phyloP scores from a whole-genome alignment of 2,888 invertebrate genomes.

The Liposcelis brunnea region DNA sequence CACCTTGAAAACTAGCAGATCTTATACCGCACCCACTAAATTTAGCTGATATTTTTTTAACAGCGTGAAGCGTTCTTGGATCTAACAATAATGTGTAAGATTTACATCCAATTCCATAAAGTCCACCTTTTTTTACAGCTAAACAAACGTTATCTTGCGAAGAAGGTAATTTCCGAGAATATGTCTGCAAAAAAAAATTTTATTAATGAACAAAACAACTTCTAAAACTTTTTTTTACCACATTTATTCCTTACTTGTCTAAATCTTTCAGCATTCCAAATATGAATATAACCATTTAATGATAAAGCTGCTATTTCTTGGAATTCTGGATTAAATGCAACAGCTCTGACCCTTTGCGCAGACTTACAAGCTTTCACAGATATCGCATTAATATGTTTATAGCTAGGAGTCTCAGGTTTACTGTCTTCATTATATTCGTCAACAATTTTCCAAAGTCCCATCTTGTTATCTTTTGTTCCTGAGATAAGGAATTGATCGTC shows the following conservation, averaged over 20 bases:
- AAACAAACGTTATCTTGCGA: constrained; percentile 88
- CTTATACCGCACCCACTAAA: constrained; percentile 82
- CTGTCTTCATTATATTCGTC: constrained; percentile 29
- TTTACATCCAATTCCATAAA: constrained; percentile 88
- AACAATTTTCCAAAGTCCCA: constrained; percentile 72
- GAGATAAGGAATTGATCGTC: constrained; percentile 91
- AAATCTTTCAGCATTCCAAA: constrained; percentile 81
- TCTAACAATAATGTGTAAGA: constrained; percentile 83
- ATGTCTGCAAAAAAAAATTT: constrained; percentile 36
- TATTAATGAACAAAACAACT: constrained; percentile 7
- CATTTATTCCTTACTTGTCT: constrained; percentile 38
- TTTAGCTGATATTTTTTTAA: constrained; percentile 60
- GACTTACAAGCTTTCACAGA: constrained; percentile 62
- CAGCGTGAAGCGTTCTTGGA: constrained; percentile 63
- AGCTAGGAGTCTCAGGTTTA: constrained; percentile 30
- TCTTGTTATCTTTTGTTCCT: constrained; percentile 78
- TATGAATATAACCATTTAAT: constrained; percentile 83
- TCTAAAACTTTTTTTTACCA: background rate
- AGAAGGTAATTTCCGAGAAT: constrained; percentile 71
- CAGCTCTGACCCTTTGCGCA: constrained; percentile 60
- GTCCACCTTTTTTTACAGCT: constrained; percentile 65
- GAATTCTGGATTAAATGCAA: constrained; percentile 71
- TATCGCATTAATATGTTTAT: constrained; percentile 42
- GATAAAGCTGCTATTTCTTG: constrained; percentile 82
- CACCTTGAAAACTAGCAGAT: constrained; percentile 77